These are phyloP conservation scores for Prinia subflava DNA, from an alignment of 2,113 vertebrate genomes.

Conservation along the genomic window DNA sequence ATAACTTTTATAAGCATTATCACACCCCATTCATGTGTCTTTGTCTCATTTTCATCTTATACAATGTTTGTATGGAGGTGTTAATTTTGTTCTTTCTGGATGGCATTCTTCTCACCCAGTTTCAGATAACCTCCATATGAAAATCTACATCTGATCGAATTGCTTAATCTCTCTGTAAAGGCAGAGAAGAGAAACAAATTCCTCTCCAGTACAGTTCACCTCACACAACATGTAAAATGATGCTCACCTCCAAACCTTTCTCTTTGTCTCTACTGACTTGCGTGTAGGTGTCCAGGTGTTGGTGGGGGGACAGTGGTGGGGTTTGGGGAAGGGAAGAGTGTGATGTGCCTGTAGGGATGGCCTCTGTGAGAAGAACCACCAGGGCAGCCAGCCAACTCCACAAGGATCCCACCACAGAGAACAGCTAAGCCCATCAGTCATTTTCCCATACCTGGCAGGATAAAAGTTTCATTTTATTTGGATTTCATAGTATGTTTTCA, in stretches of 20 bases:
- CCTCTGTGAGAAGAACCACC: background rate
- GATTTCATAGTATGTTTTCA: background rate
- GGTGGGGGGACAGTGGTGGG: fast-evolving
- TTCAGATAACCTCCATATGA: background rate
- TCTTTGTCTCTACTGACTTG: background rate
- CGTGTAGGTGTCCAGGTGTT: background rate
- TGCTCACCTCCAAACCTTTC: background rate
- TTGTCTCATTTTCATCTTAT: background rate
- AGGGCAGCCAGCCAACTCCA: background rate
- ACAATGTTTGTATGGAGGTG: background rate
- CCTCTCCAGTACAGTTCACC: background rate
- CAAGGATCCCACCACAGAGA: background rate
- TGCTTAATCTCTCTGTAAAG: background rate
- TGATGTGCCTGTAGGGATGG: background rate
- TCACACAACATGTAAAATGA: background rate
- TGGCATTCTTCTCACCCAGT: background rate
- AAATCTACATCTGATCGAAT: background rate
- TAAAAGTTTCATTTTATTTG: background rate
- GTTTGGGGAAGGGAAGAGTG: fast-evolving
- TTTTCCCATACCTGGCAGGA: background rate
- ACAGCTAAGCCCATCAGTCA: background rate
- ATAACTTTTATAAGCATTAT: background rate
- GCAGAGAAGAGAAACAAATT: background rate
- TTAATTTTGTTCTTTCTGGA: fast-evolving
- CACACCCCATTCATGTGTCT: background rate